Evolutionary conservation across 2,797 vertebrate genomes (phyloP).

Genomic region (Aphelocoma californica): DNA sequence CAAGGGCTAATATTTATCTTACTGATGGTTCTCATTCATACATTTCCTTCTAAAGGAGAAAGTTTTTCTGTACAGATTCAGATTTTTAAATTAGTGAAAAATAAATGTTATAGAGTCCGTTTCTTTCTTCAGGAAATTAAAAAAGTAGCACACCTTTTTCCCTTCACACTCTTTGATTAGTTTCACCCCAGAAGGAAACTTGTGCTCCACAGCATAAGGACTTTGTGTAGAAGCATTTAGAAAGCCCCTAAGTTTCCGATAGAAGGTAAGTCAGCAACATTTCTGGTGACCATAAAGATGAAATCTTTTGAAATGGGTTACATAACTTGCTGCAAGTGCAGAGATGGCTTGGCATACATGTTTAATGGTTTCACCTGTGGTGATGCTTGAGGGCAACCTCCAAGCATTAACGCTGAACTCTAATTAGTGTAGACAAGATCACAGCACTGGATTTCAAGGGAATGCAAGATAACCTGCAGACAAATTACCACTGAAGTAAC

Average conservation of each 20-base stretch:
- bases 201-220: background rate
- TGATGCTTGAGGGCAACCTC: constrained; percentile 33
- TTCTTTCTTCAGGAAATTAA: background rate
- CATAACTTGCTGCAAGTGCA: background rate
- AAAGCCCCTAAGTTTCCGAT: background rate
- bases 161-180: background rate
- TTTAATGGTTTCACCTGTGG: constrained; percentile 36
- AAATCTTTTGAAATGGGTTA: background rate
- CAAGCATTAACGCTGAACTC: constrained; percentile 28
- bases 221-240: background rate
- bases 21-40: background rate
- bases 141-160: background rate
- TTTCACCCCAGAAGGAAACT: background rate
- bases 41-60: background rate
- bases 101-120: background rate
- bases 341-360: background rate
- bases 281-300: background rate
- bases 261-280: background rate
- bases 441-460: constrained; percentile 22
- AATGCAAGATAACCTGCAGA: constrained; percentile 45
- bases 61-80: background rate
- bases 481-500: constrained; percentile 32
- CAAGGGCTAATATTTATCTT: background rate
- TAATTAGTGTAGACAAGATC: constrained; percentile 57
- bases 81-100: background rate